Base-by-base conservation (phyloP, 1,140 invertebrate species). In the Trichonephila inaurata region DNA sequence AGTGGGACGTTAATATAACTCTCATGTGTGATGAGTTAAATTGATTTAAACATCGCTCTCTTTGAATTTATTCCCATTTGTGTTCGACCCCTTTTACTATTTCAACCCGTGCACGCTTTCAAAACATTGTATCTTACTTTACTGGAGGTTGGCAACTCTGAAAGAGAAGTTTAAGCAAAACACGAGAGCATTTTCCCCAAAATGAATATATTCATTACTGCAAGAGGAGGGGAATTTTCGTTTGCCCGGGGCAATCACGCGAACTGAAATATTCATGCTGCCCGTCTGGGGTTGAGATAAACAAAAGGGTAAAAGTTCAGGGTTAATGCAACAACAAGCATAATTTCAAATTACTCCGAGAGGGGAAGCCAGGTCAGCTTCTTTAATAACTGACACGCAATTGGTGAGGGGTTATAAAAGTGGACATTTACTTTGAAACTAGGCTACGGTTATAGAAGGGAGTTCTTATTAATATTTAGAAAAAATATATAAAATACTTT, bases 171-270 rank as follows among this genome's bases (percentile, higher is more conserved):
- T 66, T 24, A 18, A 66, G 64, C 64, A 66, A 66, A 66, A 66
- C 64, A 66, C 64, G 64, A 66, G 64, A 10, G 64, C 64, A 10
- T 24, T 66, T n/a, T 24, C 64, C n/a, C 51, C 19, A 66, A 66
- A 66, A 66, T 66, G 64, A 66, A 66, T 66, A 66, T 66, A 24
- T 66, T 66, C 64, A 66, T 66, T 66, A 66, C 64, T 66, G n/a
- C 7, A n/a, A n/a, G n/a, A 66, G 64, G 7, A 24, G 64, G 64
- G n/a, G n/a, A 66, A 66, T 66, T 66, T 66, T n/a, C 51, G 51
- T 51, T 51, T 51, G 51, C 51, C 10, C 19, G 21, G 14, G n/a
- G 64, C 64, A 21, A n/a, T 66, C 64, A 66, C 64, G 64, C 64
- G 14, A 66, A 10, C 64, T 66, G 64, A 66, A 66, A 66, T 66